phyloP scores from a whole-genome alignment of 2,113 vertebrate species.

The Oryzias woworae region DNA sequence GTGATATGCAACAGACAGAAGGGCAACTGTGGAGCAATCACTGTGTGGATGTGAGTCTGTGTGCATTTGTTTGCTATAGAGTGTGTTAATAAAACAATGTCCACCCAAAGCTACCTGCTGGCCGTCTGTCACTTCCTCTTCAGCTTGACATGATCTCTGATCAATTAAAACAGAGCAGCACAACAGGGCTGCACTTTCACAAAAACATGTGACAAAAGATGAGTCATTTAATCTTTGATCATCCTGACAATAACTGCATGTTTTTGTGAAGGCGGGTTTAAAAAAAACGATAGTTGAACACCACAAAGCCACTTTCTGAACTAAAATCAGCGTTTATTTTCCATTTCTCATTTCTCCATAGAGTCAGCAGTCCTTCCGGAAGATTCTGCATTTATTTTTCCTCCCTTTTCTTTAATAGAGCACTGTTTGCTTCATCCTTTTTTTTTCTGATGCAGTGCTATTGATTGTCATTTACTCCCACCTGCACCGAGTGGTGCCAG shows the following conservation, averaged over 20 bases:
- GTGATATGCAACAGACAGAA: constrained; percentile 47
- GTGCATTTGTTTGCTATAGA: constrained; percentile 1
- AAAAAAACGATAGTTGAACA: not conserved
- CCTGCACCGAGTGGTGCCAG: constrained; percentile 41
- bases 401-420: constrained; percentile 30
- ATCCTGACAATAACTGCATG: too few species aligned
- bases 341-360: constrained; percentile 17
- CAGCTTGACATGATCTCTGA: constrained; percentile 1
- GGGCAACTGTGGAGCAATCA: constrained; percentile 37
- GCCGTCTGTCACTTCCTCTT: constrained; percentile 17
- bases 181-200: not conserved
- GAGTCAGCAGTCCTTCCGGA: constrained; percentile 12
- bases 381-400: constrained; percentile 3
- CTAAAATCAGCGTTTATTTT: constrained; percentile 29
- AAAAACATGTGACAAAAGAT: too few species aligned
- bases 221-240: too few species aligned
- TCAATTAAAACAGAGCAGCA: constrained; percentile 8
- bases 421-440: constrained; percentile 25
- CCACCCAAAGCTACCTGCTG: constrained; percentile 23
- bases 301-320: not conserved
- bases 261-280: too few species aligned
- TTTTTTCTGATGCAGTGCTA: constrained; percentile 45
- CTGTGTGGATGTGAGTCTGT: constrained; percentile 22
- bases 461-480: constrained; percentile 61
- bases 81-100: constrained; percentile 15